phyloP scores from a whole-genome alignment of 2,113 vertebrate species.

The Lethenteron camtschaticum region DNA sequence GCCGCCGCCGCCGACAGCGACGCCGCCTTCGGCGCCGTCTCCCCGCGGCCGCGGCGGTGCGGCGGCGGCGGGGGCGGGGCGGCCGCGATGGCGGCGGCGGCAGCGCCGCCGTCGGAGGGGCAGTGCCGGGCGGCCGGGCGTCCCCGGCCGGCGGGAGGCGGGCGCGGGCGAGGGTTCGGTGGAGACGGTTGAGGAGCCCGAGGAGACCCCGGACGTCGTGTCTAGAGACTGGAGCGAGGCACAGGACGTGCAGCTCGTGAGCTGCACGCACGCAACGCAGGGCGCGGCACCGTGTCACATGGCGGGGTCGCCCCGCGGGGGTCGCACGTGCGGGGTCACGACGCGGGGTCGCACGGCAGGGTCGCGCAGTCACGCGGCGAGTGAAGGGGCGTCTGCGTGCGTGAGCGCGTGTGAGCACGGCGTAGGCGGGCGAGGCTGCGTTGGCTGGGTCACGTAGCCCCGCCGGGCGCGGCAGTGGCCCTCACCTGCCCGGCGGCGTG shows the following conservation, averaged over 20 bases:
- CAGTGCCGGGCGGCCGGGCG: not conserved
- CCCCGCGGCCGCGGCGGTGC: slow-evolving; percentile 19
- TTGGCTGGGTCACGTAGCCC: no score
- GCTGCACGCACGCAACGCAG: no score
- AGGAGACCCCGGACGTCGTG: not conserved
- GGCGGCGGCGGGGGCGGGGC: slow-evolving; percentile 11
- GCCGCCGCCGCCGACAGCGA: slow-evolving; percentile 22
- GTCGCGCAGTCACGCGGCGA: no score
- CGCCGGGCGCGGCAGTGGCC: no score
- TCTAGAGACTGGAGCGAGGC: slow-evolving; percentile 4
- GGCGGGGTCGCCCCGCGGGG: no score
- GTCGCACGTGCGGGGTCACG: no score
- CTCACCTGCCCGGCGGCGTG: no score
- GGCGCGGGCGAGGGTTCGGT: not conserved
- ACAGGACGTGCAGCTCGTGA: not conserved
- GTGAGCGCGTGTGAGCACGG: no score
- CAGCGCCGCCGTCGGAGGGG: slow-evolving; percentile 8
- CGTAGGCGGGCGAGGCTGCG: no score
- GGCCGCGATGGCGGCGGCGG: slow-evolving; percentile 11
- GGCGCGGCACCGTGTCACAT: no score
- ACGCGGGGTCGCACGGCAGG: no score
- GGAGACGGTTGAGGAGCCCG: slow-evolving; percentile 3
- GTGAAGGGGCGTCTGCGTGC: no score
- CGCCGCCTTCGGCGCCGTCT: not conserved
- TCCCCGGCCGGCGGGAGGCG: not conserved